These are phyloP conservation scores for Neolamprologus tretocephalus DNA, from an alignment of 2,113 vertebrate genomes.

Conservation along the genomic window DNA sequence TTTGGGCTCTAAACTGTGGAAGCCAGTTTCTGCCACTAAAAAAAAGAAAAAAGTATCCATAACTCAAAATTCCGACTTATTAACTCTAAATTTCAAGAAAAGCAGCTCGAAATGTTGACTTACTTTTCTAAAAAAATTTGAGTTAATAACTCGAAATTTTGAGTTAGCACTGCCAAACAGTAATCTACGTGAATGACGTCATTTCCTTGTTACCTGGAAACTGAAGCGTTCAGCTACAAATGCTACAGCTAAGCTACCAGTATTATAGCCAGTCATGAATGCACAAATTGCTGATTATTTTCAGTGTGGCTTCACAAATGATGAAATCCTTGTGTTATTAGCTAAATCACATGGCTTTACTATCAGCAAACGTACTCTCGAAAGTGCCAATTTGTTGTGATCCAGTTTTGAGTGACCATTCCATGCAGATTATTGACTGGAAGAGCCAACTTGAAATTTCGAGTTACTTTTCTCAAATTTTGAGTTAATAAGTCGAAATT, in stretches of 20 bases:
- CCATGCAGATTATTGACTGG: neutral
- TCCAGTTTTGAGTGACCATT: neutral
- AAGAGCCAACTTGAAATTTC: neutral
- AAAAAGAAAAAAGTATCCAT: neutral
- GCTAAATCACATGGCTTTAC: neutral
- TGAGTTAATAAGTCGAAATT: neutral
- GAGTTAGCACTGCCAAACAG: neutral
- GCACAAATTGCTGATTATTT: neutral
- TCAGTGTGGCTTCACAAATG: neutral
- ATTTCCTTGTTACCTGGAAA: neutral
- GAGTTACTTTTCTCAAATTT: neutral
- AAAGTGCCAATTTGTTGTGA: neutral
- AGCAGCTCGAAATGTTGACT: neutral
- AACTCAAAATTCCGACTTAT: neutral
- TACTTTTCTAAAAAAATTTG: neutral
- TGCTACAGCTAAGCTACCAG: neutral
- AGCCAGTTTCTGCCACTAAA: rapidly evolving
- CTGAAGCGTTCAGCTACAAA: neutral
- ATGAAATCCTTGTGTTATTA: neutral
- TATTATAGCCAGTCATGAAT: neutral
- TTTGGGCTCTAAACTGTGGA: neutral
- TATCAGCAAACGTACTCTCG: neutral
- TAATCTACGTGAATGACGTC: neutral
- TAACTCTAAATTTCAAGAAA: neutral
- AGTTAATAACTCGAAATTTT: neutral